These are phyloP conservation scores for Neogobius melanostomus DNA, from an alignment of 2,113 vertebrate genomes.

Conservation along the genomic window DNA sequence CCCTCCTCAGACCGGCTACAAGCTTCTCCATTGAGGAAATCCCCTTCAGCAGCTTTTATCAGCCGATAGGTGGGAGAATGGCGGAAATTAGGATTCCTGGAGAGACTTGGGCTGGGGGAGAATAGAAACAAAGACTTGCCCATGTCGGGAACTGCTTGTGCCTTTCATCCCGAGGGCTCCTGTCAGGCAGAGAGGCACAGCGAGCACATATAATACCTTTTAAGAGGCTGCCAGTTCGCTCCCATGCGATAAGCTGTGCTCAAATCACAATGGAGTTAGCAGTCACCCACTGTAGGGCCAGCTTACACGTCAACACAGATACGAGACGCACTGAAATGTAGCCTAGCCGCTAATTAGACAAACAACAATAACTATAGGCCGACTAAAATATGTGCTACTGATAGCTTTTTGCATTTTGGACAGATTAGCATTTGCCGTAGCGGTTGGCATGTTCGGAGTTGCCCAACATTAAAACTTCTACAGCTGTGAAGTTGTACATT, in stretches of 20 bases:
- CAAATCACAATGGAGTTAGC: conserved; percentile 73
- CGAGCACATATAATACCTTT: conserved; percentile 77
- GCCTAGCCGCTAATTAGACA: conserved; percentile 54
- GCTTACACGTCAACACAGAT: conserved; percentile 60
- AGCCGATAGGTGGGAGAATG: conserved; percentile 77
- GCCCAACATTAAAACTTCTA: not conserved
- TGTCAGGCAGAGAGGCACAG: conserved; percentile 76
- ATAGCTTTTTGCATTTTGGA: not conserved
- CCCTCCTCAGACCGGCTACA: conserved; percentile 73
- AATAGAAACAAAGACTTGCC: conserved; percentile 77
- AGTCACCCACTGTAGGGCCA: conserved; percentile 68
- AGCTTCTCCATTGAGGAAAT: conserved; percentile 76
- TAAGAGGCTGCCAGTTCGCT: conserved; percentile 77
- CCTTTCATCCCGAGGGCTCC: conserved; percentile 78
- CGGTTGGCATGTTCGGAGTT: not conserved
- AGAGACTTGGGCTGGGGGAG: conserved; percentile 75
- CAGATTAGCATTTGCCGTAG: not conserved
- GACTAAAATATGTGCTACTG: conserved; percentile 9
- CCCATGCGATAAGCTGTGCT: conserved; percentile 76
- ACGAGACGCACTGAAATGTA: conserved; percentile 55
- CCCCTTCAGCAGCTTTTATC: conserved; percentile 75
- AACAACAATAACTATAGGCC: conserved; percentile 36
- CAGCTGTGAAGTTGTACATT: not conserved
- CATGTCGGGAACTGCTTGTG: conserved; percentile 76
- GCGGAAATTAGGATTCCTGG: conserved; percentile 79